Evolutionary conservation across 2,888 invertebrate species (phyloP), one percentile per base, ranked within the genome.

Genomic region (Leptinotarsa juncta): DNA sequence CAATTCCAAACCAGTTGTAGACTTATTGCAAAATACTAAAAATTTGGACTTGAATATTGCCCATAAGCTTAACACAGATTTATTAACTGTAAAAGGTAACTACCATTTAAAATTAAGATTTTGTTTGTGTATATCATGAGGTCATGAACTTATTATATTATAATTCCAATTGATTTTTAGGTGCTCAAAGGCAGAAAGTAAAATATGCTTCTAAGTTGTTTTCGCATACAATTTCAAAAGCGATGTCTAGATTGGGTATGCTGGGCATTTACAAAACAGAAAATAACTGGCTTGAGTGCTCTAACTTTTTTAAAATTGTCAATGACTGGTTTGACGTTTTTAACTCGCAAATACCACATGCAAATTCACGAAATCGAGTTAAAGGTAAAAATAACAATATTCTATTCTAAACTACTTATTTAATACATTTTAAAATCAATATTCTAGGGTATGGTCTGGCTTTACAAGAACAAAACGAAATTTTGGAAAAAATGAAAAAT

Each of bases 321-420:
- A 78, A 78, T 55, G 81, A 78, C 16, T 83, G 79, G 81, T 82
- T 82, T 71, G 82, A 82, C 70, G 62, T 80, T 15, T 81, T 82
- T 23, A 82, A 81, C 71, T 65, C 76, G 1, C 68, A 72, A 68
- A 57, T 79, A 10, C 69, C 79, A 42, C 42, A 66, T 51, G 70
- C 65, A 53, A 81, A 83, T 73, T 74, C 75, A 4, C 65, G 78
- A 72, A 72, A 73, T 12, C 71, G 78, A 65, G 75, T 73, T 42
- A 77, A 72, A 67, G 81, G 76, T 57, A 50, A 50, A 16, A 50
- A 50, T 50, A 50, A 50, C 50, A 50, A 50, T 50, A 50, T 50
- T 50, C 50, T 50, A 50, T 50, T 50, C 50, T 50, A 16, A 50
- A 50, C 50, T 50, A 50, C 50, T 50, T 50, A 50, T 50, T 50